Base-by-base conservation (phyloP, 2,113 vertebrate species). In the Nerophis lumbriciformis region DNA sequence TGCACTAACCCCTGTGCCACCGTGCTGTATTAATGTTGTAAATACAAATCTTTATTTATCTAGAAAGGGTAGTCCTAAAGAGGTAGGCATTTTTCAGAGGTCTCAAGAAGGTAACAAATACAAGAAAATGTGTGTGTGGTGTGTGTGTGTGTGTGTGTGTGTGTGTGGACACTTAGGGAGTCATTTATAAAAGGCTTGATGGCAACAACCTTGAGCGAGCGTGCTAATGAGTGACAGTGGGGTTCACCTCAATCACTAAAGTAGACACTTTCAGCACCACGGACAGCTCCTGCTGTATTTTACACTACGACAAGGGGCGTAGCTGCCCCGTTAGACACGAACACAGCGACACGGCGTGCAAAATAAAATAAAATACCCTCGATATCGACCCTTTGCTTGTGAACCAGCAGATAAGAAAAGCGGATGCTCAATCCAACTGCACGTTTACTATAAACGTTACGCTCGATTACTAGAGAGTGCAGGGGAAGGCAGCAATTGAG, bases 221-320 rank as follows among this genome's bases (percentile, higher is more conserved):
- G 21, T 45, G 36, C 10, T 50, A 15, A 57, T 21, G 5, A 48
- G 47, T 50, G 19, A 44, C 57, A 16, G 2, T 8, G 6, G n/a
- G 48, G 16, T 61, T 35, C 4, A 52, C 42, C 53, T 65, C 65
- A 51, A 48, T 28, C 39, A 62, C 51, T 35, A 47, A 48, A 5
- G 5, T 39, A 69, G 63, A 52, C 68, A 21, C 58, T 54, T 59
- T 83, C 83, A 88, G 84, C 12, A 90, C 88, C 71, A 54, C 16
- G 74, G 89, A 88, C 67, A 89, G 87, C 42, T 74, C 65, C 10
- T 4, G 8, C 0, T 1, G 28, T 39, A 21, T 8, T 12, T 28
- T 1, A 0, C 10, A 0, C 1, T 47, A 79, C 86, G 53, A 69
- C 64, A 82, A 86, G 82, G 81, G 85, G 75, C 80, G 83, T 81